phyloP scores from a whole-genome alignment of 1,140 invertebrate genomes.

The Maconellicoccus hirsutus region DNA sequence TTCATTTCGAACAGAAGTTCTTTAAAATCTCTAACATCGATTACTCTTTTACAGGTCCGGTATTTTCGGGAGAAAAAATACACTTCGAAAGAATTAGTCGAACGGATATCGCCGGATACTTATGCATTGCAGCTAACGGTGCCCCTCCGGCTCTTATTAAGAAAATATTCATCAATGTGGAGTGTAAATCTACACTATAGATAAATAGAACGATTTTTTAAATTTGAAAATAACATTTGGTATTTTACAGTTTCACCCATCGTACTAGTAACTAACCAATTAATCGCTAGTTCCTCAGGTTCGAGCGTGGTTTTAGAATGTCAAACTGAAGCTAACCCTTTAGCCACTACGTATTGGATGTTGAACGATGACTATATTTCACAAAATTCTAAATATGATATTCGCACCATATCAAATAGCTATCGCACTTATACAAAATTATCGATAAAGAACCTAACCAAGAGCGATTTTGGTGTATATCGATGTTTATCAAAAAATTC shows the following conservation, averaged over 20 bases:
- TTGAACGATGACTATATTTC: constrained; percentile 65
- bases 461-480: constrained; percentile 71
- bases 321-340: constrained; percentile 79
- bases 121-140: constrained; percentile 9
- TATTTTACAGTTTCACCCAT: constrained; percentile 65
- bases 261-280: constrained; percentile 83
- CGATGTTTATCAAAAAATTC: constrained; percentile 84
- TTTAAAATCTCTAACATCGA: not conserved
- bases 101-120: not conserved
- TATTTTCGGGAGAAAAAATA: not conserved
- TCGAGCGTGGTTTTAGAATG: constrained; percentile 87
- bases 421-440: constrained; percentile 62
- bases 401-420: constrained; percentile 49
- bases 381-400: constrained; percentile 50
- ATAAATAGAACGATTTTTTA: too few species aligned
- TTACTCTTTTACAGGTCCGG: not conserved
- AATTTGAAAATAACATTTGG: not conserved
- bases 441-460: constrained; percentile 63
- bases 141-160: constrained; percentile 3
- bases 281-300: constrained; percentile 74
- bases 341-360: constrained; percentile 79
- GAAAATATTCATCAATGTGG: constrained; percentile 2
- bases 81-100: constrained; percentile 13
- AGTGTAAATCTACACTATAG: not conserved
- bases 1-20: not conserved